Evolutionary conservation across 2,113 vertebrate genomes (phyloP).

Genomic region (Astur gentilis): DNA sequence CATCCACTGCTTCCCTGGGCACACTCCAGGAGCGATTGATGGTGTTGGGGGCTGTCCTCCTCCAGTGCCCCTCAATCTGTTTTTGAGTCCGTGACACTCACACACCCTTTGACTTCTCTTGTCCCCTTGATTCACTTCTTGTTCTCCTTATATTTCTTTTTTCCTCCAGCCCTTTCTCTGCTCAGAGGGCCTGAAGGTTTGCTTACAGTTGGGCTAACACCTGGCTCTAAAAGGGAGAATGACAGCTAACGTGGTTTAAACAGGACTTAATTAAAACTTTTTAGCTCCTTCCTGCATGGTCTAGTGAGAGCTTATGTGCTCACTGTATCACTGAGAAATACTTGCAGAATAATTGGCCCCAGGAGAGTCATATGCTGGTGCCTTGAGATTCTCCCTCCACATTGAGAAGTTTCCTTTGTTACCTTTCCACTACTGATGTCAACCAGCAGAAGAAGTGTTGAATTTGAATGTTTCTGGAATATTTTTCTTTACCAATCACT

Average conservation of each 20-base stretch:
- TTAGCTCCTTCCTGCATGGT: neutral
- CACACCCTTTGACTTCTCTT: neutral
- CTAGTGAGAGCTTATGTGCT: neutral
- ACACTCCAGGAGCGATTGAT: neutral
- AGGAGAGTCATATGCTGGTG: neutral
- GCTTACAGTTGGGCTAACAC: neutral
- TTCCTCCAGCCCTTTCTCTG: neutral
- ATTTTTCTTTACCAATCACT: neutral
- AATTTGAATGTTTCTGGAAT: neutral
- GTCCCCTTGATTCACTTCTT: neutral
- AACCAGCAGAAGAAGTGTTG: neutral
- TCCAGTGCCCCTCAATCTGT: neutral
- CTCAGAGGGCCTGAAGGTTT: neutral
- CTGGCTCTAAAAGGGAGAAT: neutral
- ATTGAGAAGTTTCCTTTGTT: neutral
- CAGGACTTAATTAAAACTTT: neutral
- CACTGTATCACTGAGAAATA: constrained; percentile 11
- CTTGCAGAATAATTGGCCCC: constrained; percentile 47
- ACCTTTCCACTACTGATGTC: neutral
- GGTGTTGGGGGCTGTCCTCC: neutral
- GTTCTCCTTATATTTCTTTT: neutral
- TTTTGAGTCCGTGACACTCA: neutral
- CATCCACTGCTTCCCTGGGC: neutral
- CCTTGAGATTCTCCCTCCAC: constrained; percentile 2
- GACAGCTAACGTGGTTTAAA: neutral